Conservation (phyloP, 2,113 vertebrate genomes). For the Toxostoma redivivum region DNA sequence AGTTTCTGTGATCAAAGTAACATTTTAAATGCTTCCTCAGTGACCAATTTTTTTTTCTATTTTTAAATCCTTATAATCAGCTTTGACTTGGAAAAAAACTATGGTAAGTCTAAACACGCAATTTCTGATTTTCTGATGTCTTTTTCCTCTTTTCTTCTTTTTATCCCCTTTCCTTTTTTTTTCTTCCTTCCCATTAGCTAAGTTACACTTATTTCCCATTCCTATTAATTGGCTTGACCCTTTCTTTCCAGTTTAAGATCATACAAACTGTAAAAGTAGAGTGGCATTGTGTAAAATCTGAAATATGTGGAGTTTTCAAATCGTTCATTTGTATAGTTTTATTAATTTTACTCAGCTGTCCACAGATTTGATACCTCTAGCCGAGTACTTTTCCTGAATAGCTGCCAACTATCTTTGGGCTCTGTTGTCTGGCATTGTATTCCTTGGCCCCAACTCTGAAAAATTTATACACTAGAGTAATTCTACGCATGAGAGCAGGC, state of each 20-base stretch:
- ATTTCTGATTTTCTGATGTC: not conserved
- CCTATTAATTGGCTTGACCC: not conserved
- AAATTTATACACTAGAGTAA: slow-evolving; percentile 32
- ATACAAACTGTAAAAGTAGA: not conserved
- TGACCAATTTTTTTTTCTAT: not conserved
- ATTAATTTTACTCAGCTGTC: not conserved
- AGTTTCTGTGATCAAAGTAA: not conserved
- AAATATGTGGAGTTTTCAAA: not conserved
- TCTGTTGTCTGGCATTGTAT: not conserved
- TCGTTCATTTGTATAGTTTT: not conserved
- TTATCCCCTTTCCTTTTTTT: not conserved
- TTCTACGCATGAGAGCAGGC: not conserved
- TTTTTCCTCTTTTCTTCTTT: not conserved
- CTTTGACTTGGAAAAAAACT: not conserved
- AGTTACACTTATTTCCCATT: not conserved
- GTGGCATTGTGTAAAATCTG: not conserved
- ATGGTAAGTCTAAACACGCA: not conserved
- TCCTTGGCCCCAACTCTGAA: not conserved
- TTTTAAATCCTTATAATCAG: not conserved
- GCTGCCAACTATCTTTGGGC: not conserved
- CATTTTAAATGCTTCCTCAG: not conserved
- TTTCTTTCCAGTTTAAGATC: not conserved
- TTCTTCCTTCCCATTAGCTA: not conserved
- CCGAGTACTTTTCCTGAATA: not conserved
- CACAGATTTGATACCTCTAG: not conserved